Base-by-base conservation (phyloP, 2,113 vertebrate species). In the Solea senegalensis region DNA sequence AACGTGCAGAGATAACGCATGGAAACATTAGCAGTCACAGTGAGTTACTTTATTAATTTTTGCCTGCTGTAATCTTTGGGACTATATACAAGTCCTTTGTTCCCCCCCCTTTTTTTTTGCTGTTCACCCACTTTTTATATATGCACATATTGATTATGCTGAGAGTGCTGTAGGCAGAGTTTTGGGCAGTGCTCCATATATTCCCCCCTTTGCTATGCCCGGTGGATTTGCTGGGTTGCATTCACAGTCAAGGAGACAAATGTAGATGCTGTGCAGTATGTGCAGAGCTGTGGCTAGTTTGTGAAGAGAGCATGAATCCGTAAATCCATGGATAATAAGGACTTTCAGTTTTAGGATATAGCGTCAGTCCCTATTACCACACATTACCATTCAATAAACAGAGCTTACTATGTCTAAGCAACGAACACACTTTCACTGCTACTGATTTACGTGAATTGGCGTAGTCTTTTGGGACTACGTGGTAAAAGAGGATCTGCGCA, bases 321-420 rank as follows among this genome's bases (percentile, higher is more conserved):
- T 67, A 78, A 91, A 89, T 90, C 87, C 86, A 78, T 40, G 51
- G 59, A 86, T 89, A 72, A 62, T 45, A 68, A 88, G 88, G 84
- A 85, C 88, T 86, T 84, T 65, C 72, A 65, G 63, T 82, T 84
- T 89, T 84, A 86, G 71, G 75, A 82, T 70, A 82, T 70, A 16
- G 61, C 57, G 73, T 83, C 62, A 63, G 69, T 64, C 65, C 53
- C 11, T 48, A 67, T 84, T 90, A 88, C 75, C 87, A 84, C 83
- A 82, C 56, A 78, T 85, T 85, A 81, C 65, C 67, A 79, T 88
- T 60, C 53, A 49, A 71, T 65, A 65, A 73, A 76, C 53, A 58
- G 50, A 53, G 64, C 62, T 69, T 9, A 39, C 16, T 46, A 21
- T 41, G 62, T 68, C 52, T 57, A 28, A 66, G 59, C n/a, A 69